Evolutionary conservation across 1,140 invertebrate species (phyloP).

Genomic region (Trichoplusia ni): DNA sequence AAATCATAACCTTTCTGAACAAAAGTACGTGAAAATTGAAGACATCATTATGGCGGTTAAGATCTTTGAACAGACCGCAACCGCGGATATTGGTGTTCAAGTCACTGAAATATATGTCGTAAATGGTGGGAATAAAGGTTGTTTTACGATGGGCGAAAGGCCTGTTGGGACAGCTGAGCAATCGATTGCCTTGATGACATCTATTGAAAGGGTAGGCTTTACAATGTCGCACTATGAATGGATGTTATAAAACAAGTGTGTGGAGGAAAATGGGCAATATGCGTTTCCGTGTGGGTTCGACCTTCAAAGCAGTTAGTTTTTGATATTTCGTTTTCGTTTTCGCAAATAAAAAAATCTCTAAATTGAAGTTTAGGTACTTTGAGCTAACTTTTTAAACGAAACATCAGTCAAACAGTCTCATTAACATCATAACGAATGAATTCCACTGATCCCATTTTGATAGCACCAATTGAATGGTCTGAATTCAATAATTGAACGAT

Average conservation of each 20-base stretch:
- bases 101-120: not conserved
- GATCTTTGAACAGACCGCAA: not conserved
- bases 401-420: no score
- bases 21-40: not conserved
- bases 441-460: not conserved
- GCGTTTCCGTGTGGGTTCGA: no score
- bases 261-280: not conserved
- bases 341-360: no score
- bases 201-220: constrained; percentile 10
- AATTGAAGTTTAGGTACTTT: no score
- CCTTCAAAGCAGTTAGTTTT: not conserved
- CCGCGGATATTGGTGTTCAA: not conserved
- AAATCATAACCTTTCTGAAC: not conserved
- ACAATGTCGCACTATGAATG: not conserved
- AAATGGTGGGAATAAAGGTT: not conserved
- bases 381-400: no score
- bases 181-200: constrained; percentile 14
- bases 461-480: not conserved
- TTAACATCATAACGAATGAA: not conserved
- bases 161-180: not conserved
- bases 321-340: not conserved
- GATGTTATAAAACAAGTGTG: not conserved
- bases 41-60: not conserved
- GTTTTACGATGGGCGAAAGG: not conserved
- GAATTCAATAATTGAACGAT: no score